These are phyloP conservation scores for Heterocephalus glaber DNA, from an alignment of 2,113 vertebrate genomes.

Conservation along the genomic window DNA sequence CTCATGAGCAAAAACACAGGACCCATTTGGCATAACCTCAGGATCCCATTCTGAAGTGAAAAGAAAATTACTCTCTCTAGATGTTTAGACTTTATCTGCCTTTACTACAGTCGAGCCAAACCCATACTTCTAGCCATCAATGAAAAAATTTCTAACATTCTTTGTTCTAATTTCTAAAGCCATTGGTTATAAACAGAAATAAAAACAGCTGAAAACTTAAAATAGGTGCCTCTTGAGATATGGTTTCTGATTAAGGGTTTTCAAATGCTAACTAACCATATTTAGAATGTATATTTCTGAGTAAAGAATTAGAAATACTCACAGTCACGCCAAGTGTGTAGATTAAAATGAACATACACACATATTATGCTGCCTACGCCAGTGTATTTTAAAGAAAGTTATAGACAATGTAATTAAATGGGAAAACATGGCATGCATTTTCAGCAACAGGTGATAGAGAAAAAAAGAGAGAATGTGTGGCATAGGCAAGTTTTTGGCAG, in stretches of 20 bases:
- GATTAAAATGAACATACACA: slow-evolving; percentile 7
- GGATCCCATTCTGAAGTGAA: neutral
- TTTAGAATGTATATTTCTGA: slow-evolving; percentile 1
- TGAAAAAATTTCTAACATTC: slow-evolving; percentile 18
- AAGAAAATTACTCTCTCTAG: neutral
- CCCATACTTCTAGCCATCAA: neutral
- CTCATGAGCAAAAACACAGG: neutral
- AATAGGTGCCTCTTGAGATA: neutral
- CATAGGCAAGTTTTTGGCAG: neutral
- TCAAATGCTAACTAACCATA: neutral
- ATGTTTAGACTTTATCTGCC: neutral
- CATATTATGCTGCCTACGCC: neutral
- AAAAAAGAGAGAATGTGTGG: neutral
- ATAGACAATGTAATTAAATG: neutral
- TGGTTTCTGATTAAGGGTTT: neutral
- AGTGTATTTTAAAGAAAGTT: slow-evolving; percentile 51
- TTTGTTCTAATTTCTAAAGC: slow-evolving; percentile 32
- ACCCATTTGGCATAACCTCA: neutral
- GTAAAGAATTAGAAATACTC: slow-evolving; percentile 52
- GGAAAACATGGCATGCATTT: neutral
- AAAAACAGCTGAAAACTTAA: neutral
- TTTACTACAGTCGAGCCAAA: neutral
- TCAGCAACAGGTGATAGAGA: neutral
- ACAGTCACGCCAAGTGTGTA: neutral
- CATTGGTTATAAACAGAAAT: slow-evolving; percentile 14